Percentiles rank a stretch among this genome's conserved stretches.
Evolutionary conservation across 2,797 vertebrate species (phyloP).

Genomic region (Schizopygopsis pylzovi): DNA sequence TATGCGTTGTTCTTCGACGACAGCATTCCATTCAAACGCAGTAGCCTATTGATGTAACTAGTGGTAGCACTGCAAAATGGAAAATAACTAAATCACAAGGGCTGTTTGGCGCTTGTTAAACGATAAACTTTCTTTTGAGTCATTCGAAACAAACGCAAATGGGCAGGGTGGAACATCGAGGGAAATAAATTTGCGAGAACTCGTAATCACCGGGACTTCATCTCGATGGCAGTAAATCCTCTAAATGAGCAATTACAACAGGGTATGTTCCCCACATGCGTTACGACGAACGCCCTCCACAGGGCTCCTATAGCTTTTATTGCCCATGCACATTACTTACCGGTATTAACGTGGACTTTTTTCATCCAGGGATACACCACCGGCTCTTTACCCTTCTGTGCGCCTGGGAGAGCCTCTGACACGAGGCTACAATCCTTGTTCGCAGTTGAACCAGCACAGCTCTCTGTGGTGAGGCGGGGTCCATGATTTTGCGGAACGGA

Average conservation of each 20-base stretch:
- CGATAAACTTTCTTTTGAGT: slow-evolving; percentile 80
- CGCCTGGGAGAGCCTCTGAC: slow-evolving; percentile 77
- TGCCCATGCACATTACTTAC: slow-evolving; percentile 85
- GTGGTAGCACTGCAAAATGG: slow-evolving; percentile 28
- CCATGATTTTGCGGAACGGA: slow-evolving; percentile 80
- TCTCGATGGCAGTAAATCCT: slow-evolving; percentile 96
- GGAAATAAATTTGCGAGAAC: slow-evolving; percentile 98
- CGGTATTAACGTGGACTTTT: slow-evolving; percentile 94
- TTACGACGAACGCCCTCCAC: slow-evolving; percentile 69
- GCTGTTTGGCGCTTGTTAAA: slow-evolving; percentile 66
- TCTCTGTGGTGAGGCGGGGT: slow-evolving; percentile 78
- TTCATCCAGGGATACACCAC: slow-evolving; percentile 99
- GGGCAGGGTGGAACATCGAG: slow-evolving; percentile 86
- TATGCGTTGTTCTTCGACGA: background rate
- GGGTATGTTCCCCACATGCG: slow-evolving; percentile 82
- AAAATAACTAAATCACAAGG: slow-evolving; percentile 74
- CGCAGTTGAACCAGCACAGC: slow-evolving; percentile 76
- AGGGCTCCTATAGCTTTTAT: slow-evolving; percentile 64
- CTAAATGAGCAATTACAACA: slow-evolving; percentile 86
- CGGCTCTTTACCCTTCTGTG: slow-evolving; percentile 88
- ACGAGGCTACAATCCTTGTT: slow-evolving; percentile 83
- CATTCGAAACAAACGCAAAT: slow-evolving; percentile 93
- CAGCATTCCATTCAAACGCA: slow-evolving; percentile 8
- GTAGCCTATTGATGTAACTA: slow-evolving; percentile 9
- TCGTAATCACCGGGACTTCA: slow-evolving; percentile 97